These are phyloP conservation scores for Mormyrops boulengeri DNA, from an alignment of 2,797 vertebrate species.

Conservation along the genomic window DNA sequence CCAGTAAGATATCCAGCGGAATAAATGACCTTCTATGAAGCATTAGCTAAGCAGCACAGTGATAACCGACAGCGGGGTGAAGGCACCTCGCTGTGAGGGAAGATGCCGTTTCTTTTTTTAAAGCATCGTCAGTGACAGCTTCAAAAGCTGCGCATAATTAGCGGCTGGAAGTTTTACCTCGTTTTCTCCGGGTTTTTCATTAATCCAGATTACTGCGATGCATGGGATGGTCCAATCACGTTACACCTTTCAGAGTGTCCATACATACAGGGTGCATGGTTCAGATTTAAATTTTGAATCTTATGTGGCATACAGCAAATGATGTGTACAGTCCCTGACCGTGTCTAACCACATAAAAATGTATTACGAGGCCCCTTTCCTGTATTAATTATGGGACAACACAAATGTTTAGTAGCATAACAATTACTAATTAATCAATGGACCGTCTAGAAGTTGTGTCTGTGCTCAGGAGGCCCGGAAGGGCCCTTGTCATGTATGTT, in stretches of 20 bases:
- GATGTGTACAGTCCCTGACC: not conserved
- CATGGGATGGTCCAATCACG: not conserved
- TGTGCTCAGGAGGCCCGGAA: not conserved
- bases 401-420: too few relatives aligned
- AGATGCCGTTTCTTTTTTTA: not conserved
- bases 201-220: not conserved
- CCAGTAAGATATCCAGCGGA: conserved; percentile 3
- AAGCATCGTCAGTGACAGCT: not conserved
- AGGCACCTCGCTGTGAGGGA: not conserved
- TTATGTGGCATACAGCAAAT: not conserved
- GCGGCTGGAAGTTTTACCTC: not conserved
- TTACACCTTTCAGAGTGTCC: not conserved
- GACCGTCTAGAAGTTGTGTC: not conserved
- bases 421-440: too few relatives aligned
- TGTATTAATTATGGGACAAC: not conserved
- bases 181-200: not conserved
- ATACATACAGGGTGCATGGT: not conserved
- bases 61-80: not conserved
- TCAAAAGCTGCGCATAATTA: not conserved
- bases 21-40: not conserved
- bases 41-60: not conserved
- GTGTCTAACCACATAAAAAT: not conserved
- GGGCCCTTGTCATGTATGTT: not conserved
- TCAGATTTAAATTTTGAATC: not conserved
- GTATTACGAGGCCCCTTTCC: not conserved